phyloP scores from a whole-genome alignment of 2,113 vertebrate species.

The Trochalopteron elliotii region DNA sequence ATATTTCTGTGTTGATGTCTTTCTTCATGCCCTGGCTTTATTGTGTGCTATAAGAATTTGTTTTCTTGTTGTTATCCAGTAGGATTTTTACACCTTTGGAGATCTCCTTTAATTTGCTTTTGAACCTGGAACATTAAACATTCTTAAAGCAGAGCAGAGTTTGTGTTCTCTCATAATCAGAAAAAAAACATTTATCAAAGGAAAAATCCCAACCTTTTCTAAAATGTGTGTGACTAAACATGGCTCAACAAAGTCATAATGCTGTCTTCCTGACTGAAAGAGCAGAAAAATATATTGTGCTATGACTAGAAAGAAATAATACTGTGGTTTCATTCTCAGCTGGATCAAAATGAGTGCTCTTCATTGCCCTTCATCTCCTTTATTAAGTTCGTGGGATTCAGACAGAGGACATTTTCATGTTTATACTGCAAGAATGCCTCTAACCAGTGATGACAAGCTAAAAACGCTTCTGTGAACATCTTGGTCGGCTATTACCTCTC shows the following conservation, averaged over 20 bases:
- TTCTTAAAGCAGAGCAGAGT: background rate
- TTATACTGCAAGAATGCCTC: background rate
- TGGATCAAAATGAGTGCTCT: background rate
- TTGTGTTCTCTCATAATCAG: background rate
- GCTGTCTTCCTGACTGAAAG: background rate
- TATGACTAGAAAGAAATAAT: background rate
- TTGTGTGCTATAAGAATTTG: background rate
- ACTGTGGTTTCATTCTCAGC: background rate
- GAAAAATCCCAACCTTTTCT: fast-evolving
- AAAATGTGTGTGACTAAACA: background rate
- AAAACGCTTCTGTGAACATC: background rate
- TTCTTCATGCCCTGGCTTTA: background rate
- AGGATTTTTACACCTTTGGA: background rate
- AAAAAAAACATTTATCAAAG: background rate
- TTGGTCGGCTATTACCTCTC: background rate
- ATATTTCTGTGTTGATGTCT: conserved; percentile 1
- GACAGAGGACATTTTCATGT: background rate
- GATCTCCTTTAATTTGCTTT: background rate
- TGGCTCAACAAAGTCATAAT: background rate
- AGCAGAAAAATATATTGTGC: background rate
- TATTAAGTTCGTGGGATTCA: background rate
- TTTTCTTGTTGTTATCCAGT: background rate
- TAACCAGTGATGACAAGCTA: background rate
- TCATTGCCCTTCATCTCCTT: background rate
- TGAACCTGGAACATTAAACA: background rate